Base-by-base conservation (phyloP, 2,113 vertebrate genomes). In the Dendrocopos noguchii region DNA sequence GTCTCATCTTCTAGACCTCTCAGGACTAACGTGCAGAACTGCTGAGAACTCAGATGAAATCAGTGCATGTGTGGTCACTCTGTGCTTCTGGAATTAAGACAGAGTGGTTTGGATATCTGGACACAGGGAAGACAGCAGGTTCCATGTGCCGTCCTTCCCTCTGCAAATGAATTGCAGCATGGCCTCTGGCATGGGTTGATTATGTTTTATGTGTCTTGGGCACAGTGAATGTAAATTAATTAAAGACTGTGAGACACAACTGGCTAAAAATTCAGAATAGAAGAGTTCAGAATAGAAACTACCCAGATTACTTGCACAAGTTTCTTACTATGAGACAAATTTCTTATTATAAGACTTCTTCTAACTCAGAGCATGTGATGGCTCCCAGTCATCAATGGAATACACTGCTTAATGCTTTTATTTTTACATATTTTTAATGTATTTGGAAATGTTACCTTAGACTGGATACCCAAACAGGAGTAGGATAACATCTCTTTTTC, bases 41-140 rank as follows among this genome's bases (percentile, higher is more conserved):
- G 76, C 88, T 87, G 94, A 94, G 64, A 28, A 2, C 75, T 91
- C 59, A 16, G 6, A 82, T 50, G n/a, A 42, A 70, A 91, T 96
- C 29, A 11, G 56, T 76, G 76, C 42, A 63, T 81, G 64, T 1
- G 2, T 28, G 71, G 75, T 19, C 82, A 63, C 71, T 90, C 60
- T 74, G 79, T 9, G 1, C 27, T 77, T 59, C 33, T 67, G 56
- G 21, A 73, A 66, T 55, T 10, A 70, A 29, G 0, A 1, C 15
- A 29, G 72, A 50, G 21, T 14, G 36, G 34, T 25, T 17, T 29
- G 68, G 15, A 19, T 52, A 18, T 8, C 44, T 65, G 74, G 19
- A 6, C 31, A 2, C 4, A 19, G 39, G 31, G 29, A 57, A 25
- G 20, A 4, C 46, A 59, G 63, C 15, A 34, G 27, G 20, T 27